Conservation (phyloP, 2,888 invertebrate genomes). For the Ormyrus thymus region DNA sequence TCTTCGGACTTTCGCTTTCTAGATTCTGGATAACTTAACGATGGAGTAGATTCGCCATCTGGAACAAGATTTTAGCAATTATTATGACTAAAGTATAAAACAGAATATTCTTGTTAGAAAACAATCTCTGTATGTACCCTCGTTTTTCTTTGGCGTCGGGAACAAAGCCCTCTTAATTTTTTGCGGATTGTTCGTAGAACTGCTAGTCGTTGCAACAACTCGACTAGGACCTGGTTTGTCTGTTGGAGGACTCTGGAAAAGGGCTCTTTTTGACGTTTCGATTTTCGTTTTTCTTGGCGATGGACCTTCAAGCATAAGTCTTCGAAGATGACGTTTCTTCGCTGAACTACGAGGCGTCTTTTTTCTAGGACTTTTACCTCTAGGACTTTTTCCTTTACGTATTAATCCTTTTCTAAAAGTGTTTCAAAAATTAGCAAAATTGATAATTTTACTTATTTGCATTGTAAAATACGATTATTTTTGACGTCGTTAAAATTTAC, state of each 20-base stretch:
- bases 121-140: constrained; percentile 36
- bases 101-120: not conserved
- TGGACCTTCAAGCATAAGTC: constrained; percentile 75
- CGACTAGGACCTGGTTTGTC: constrained; percentile 71
- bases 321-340: constrained; percentile 76
- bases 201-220: constrained; percentile 57
- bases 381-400: constrained; percentile 77
- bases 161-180: constrained; percentile 83
- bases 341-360: constrained; percentile 80
- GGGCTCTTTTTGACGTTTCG: constrained; percentile 82
- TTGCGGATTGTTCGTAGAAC: constrained; percentile 75
- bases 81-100: not conserved
- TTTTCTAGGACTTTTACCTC: constrained; percentile 77
- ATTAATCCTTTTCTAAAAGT: constrained; percentile 67
- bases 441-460: constrained; percentile 11
- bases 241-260: constrained; percentile 83
- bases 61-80: too few species aligned
- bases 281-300: constrained; percentile 66
- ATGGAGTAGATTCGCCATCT: not conserved
- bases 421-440: constrained; percentile 8
- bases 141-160: constrained; percentile 76
- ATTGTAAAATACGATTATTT: not conserved
- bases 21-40: constrained; percentile 59
- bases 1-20: constrained; percentile 71
- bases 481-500: constrained; percentile 72